A percentile compares a stretch with the other conserved stretches of the same genome.
Evolutionary conservation across 2,797 vertebrate genomes (phyloP).

Genomic region (Nannoperca obscura): DNA sequence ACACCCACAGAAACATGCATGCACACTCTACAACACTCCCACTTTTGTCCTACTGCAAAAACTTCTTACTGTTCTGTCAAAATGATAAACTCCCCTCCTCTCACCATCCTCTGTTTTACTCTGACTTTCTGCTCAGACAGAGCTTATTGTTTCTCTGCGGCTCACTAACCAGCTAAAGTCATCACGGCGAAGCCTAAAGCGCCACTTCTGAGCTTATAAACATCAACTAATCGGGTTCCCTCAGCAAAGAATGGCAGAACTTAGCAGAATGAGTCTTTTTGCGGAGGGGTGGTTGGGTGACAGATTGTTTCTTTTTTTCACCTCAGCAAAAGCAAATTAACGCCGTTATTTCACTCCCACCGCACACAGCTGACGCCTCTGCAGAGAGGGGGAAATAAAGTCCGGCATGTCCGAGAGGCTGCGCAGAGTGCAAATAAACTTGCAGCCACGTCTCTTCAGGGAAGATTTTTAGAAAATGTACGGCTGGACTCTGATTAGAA

Average conservation of each 20-base stretch:
- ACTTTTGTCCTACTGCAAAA: slow-evolving; percentile 35
- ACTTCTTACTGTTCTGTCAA: slow-evolving; percentile 43
- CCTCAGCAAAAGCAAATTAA: slow-evolving; percentile 74
- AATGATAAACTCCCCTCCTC: slow-evolving; percentile 52
- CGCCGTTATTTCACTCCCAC: slow-evolving; percentile 37
- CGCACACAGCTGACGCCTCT: slow-evolving; percentile 28
- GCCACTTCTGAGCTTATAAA: slow-evolving; percentile 61
- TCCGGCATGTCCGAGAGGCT: slow-evolving; percentile 35
- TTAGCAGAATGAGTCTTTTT: slow-evolving; percentile 28
- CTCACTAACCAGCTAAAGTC: slow-evolving; percentile 62
- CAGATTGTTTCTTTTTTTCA: slow-evolving; percentile 60
- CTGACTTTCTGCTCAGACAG: slow-evolving; percentile 30
- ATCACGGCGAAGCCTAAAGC: slow-evolving; percentile 58
- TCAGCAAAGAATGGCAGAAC: slow-evolving; percentile 26
- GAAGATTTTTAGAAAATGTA: slow-evolving; percentile 39
- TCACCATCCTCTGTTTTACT: slow-evolving; percentile 34
- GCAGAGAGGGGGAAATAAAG: slow-evolving; percentile 17
- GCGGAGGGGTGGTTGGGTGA: slow-evolving; percentile 32
- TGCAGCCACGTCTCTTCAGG: slow-evolving; percentile 19
- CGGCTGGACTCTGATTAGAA: slow-evolving; percentile 38
- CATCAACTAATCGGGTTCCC: slow-evolving; percentile 74
- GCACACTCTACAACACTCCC: background rate
- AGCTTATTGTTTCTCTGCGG: slow-evolving; percentile 65
- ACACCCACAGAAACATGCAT: background rate
- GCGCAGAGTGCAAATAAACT: slow-evolving; percentile 39